Percentiles rank a stretch among this genome's conserved stretches.
These are phyloP conservation scores for Hydrocynus forskahlii DNA, from an alignment of 2,797 vertebrate species.

Conservation along the genomic window DNA sequence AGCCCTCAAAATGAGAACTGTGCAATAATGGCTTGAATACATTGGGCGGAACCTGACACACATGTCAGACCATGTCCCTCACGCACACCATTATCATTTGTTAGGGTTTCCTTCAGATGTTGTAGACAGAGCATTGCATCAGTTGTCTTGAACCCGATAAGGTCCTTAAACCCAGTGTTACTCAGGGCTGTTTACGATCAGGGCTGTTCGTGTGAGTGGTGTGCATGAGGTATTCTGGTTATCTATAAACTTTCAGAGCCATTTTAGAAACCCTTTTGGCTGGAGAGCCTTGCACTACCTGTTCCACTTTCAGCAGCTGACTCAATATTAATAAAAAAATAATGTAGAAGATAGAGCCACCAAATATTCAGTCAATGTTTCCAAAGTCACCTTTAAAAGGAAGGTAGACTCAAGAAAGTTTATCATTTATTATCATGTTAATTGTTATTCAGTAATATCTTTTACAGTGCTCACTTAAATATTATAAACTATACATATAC, in stretches of 20 bases:
- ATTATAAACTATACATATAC: no score
- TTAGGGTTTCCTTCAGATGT: background rate
- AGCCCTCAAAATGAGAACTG: slow-evolving; percentile 26
- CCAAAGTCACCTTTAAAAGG: no score
- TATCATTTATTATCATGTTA: no score
- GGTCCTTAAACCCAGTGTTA: background rate
- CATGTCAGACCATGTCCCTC: background rate
- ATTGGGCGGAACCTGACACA: background rate
- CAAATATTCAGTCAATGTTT: no score
- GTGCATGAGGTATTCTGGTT: background rate
- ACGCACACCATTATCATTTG: slow-evolving; percentile 1
- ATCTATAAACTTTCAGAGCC: slow-evolving; percentile 15
- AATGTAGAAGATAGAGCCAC: no score
- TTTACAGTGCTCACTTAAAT: no score
- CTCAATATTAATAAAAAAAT: background rate
- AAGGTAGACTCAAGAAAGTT: no score
- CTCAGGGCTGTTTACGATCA: background rate
- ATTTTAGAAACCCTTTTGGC: background rate
- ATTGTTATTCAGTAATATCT: no score
- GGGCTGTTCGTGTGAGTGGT: slow-evolving; percentile 2
- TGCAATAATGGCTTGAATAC: slow-evolving; percentile 4
- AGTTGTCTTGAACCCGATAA: background rate
- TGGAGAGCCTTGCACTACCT: background rate
- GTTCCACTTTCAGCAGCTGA: background rate
- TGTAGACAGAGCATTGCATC: background rate